phyloP scores from a whole-genome alignment of 1,140 invertebrate species.

The Drosophila subobscura region DNA sequence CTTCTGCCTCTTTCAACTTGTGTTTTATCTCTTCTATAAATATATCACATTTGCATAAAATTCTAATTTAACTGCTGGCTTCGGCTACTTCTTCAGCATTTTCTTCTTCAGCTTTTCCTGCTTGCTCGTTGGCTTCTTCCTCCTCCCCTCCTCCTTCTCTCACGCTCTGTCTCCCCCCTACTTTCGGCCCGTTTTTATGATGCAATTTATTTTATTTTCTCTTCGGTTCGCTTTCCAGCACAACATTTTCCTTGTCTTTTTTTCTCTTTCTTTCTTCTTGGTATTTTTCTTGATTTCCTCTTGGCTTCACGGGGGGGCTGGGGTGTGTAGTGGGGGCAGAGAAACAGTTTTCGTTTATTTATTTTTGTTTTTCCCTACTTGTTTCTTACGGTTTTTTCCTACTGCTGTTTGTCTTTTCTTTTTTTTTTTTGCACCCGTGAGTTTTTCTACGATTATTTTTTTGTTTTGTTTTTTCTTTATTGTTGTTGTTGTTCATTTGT shows the following conservation, averaged over 20 bases:
- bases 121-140: conserved; percentile 2
- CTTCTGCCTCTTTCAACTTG: not conserved
- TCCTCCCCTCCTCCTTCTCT: conserved; percentile 23
- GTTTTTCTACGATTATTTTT: conserved; percentile 66
- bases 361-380: conserved; percentile 50
- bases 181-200: conserved; percentile 61
- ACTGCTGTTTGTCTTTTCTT: conserved; percentile 1
- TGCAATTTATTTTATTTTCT: conserved; percentile 81
- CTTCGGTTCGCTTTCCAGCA: conserved; percentile 63
- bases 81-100: conserved; percentile 22
- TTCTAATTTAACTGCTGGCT: conserved; percentile 75
- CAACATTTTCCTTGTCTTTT: conserved; percentile 63
- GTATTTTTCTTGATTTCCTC: conserved; percentile 69
- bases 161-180: conserved; percentile 2
- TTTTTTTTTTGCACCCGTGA: conserved; percentile 12
- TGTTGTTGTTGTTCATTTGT: conserved; percentile 20
- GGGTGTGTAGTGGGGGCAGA: conserved; percentile 7
- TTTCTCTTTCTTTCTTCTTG: conserved; percentile 52
- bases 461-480: conserved; percentile 61
- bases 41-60: conserved; percentile 77
- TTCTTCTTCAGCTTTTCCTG: conserved; percentile 30
- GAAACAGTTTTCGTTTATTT: conserved; percentile 60
- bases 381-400: conserved; percentile 53
- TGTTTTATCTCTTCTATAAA: conserved; percentile 65
- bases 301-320: conserved; percentile 26